Evolutionary conservation across 2,888 invertebrate species (phyloP), one percentile per base, ranked within the genome.

Genomic region (Drosophila meridiana): DNA sequence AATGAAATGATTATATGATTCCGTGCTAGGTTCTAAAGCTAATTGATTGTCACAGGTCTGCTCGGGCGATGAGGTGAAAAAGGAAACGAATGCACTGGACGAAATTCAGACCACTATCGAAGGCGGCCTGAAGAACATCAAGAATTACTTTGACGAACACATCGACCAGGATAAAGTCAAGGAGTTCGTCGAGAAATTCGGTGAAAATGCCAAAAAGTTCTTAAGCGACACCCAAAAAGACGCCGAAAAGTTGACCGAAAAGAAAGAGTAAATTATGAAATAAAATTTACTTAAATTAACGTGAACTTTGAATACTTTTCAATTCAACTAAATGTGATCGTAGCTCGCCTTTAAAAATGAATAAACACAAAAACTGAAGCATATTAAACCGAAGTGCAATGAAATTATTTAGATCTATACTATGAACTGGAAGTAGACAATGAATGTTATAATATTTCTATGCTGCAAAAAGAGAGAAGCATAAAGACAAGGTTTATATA

Each of bases 1-100:
- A 13, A 11, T 4, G 28, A 28, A 32, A 20, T 5, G 13, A 2
- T 60, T 60, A n/a, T 8, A 4, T 3, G n/a, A 28, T 11, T 52
- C 40, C n/a, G 32, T 45, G 20, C 8, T 6, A 4, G 26, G 32
- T 20, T 2, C 34, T 28, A 6, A 42, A 7, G 7, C 9, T 50
- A 11, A 28, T 11, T 56, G 4, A 6, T 43, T 50, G 36, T 32
- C n/a, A 48, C 30, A 73, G 73, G 11, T 73, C 20, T 73, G 66
- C 52, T 36, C 32, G 5, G 55, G 42, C 9, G 73, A 72, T 11
- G 71, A 64, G 14, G 57, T 30, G 36, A 59, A 36, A 8, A 53
- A 28, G 58, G 40, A 30, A 0, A 7, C 34, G 26, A 6, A 1
- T 38, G 4, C 42, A 8, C 1, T 56, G n/a, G 42, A 72, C 1